A percentile compares a stretch with the other conserved stretches of the same genome.
phyloP scores from a whole-genome alignment of 2,888 invertebrate species.

The Hermaeophaga mercurialis region DNA sequence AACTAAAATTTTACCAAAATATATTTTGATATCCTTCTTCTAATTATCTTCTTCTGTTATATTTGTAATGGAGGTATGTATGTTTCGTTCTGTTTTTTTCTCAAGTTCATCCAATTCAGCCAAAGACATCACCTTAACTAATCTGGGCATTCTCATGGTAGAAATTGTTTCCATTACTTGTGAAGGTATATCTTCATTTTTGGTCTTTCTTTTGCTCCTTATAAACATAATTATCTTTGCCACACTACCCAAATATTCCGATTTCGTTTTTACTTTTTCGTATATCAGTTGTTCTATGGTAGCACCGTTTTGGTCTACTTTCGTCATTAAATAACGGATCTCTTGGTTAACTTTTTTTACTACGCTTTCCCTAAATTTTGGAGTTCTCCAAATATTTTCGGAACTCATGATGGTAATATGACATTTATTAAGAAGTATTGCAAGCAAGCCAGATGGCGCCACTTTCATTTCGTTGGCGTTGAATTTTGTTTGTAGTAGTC shows the following conservation, averaged over 20 bases:
- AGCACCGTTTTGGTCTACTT: not conserved
- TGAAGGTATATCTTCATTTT: slow-evolving; percentile 4
- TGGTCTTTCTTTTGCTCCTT: slow-evolving; percentile 8
- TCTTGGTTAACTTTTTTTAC: slow-evolving; percentile 13
- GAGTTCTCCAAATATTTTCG: slow-evolving; percentile 1
- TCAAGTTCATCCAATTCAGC: slow-evolving; percentile 1
- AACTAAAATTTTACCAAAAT: no score
- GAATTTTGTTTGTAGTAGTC: no score
- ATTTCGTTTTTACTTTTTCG: not conserved
- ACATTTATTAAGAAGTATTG: no score
- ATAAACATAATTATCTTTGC: slow-evolving; percentile 13
- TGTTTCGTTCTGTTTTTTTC: slow-evolving; percentile 1
- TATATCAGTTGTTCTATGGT: slow-evolving; percentile 14
- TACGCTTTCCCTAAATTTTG: slow-evolving; percentile 12
- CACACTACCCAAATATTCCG: slow-evolving; percentile 14
- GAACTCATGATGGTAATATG: not conserved
- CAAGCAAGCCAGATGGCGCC: no score
- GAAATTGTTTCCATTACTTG: slow-evolving; percentile 5
- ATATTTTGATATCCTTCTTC: no score
- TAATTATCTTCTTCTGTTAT: slow-evolving; percentile 17
- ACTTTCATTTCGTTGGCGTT: no score
- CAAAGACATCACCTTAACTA: slow-evolving; percentile 14
- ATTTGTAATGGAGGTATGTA: slow-evolving; percentile 1
- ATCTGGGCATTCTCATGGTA: slow-evolving; percentile 4
- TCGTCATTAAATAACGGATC: not conserved